Conservation (phyloP, 2,797 vertebrate species). For the Tamandua tetradactyla region DNA sequence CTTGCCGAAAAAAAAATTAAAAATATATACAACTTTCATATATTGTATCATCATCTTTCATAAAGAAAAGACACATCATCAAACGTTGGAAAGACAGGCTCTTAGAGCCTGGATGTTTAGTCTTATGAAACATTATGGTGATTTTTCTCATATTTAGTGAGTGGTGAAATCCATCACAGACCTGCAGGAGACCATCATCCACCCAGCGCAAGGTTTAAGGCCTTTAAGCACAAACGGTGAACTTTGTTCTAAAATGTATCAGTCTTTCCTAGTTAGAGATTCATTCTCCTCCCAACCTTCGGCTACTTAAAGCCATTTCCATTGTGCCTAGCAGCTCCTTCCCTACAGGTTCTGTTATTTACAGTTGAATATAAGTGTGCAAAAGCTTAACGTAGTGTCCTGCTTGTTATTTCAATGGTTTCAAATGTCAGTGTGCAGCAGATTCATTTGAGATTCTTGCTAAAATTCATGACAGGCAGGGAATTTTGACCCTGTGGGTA, state of each 20-base stretch:
- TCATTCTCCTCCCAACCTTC: neutral
- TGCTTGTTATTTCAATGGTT: neutral
- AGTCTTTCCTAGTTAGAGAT: neutral
- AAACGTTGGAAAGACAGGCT: neutral
- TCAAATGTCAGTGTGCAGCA: neutral
- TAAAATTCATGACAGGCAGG: too few relatives aligned
- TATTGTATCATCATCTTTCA: neutral
- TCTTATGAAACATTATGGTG: neutral
- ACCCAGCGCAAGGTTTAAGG: too few relatives aligned
- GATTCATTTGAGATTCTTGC: neutral
- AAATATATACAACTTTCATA: neutral
- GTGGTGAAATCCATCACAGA: neutral
- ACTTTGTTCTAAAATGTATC: neutral
- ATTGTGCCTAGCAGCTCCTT: neutral
- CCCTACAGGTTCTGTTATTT: neutral
- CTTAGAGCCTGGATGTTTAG: neutral
- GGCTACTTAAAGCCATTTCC: neutral
- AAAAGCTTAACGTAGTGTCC: neutral
- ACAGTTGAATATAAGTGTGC: neutral
- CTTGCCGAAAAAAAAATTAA: neutral
- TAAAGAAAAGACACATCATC: neutral
- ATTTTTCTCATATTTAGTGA: neutral
- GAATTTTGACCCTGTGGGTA: neutral
- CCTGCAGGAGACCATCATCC: too few relatives aligned
- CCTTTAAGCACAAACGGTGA: neutral